Evolutionary conservation across 1,140 invertebrate genomes (phyloP), one percentile per base, ranked within the genome.

Genomic region (Rhyzopertha dominica): DNA sequence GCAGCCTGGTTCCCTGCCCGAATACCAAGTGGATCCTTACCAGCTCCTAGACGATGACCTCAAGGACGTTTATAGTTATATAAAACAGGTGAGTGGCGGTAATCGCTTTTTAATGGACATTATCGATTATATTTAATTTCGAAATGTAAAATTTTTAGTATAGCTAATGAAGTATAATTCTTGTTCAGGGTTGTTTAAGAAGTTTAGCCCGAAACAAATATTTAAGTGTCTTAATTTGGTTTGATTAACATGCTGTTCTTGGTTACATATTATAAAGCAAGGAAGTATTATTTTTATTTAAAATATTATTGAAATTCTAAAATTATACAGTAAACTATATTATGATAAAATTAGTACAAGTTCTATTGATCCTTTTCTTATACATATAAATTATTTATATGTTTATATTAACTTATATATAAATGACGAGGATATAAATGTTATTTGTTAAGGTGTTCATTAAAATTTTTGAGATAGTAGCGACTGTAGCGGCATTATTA

Each of bases 21-120:
- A 87, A 58, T 80, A 84, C 49, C 79, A 82, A 68, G 76, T 88
- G 39, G 85, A 93, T 70, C 89, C 90, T 49, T 92, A 92, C 63
- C 80, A 80, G 58, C 73, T 93, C 30, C 73, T 90, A 30, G 85
- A 90, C 53, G 81, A 87, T 56, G 89, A 93, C 57, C 75, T 95
- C 29, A 84, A 85, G 61, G 80, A 82, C 61, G 77, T 90, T 52
- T 88, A 87, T 56, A 77, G 79, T 54, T 84, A 90, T 61, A 88
- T 92, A 62, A 75, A 81, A 79, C 75, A 82, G 72, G 88, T 90
- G 68, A 80, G 69, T 65, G 30, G n/a, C n/a, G n/a, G n/a, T n/a
- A n/a, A n/a, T n/a, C n/a, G n/a, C n/a, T n/a, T n/a, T n/a, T n/a
- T n/a, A n/a, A n/a, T n/a, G n/a, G n/a, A n/a, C n/a, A n/a, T n/a